Percentiles rank a stretch among this genome's conserved stretches.
Evolutionary conservation across 2,797 vertebrate genomes (phyloP).

Genomic region (Emydoidea blandingii): DNA sequence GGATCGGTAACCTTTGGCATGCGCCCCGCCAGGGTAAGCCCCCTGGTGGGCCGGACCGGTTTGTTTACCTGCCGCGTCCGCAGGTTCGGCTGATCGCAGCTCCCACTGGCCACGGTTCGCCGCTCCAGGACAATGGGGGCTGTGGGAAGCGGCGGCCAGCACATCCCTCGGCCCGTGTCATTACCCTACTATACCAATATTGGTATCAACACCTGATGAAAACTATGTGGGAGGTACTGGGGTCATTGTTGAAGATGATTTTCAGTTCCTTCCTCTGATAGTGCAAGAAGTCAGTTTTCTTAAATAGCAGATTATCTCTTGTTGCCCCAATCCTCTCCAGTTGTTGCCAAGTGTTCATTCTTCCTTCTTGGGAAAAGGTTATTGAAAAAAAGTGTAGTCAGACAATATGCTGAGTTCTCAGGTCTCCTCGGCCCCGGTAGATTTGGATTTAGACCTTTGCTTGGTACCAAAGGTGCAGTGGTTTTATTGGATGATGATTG

Average conservation of each 20-base stretch:
- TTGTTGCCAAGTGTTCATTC: fast-evolving
- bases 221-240: not conserved
- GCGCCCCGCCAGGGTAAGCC: too few relatives aligned
- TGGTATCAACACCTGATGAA: conserved; percentile 13
- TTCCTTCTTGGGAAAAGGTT: not conserved
- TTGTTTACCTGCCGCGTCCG: too few relatives aligned
- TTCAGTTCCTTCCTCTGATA: not conserved
- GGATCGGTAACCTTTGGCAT: too few relatives aligned
- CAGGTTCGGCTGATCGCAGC: too few relatives aligned
- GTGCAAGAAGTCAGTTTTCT: not conserved
- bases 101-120: too few relatives aligned
- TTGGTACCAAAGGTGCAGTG: not conserved
- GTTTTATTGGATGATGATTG: too few relatives aligned
- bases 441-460: too few relatives aligned
- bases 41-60: too few relatives aligned
- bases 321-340: not conserved
- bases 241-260: not conserved
- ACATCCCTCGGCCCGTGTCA: too few relatives aligned
- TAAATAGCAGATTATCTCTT: not conserved
- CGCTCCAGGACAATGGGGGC: too few relatives aligned
- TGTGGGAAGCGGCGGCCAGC: too few relatives aligned
- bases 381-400: not conserved
- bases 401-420: not conserved
- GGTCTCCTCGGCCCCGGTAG: fast-evolving
- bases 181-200: too few relatives aligned